Evolutionary conservation across 2,797 vertebrate genomes (phyloP), one percentile per base, ranked within the genome.

Genomic region (Eulemur coronatus): DNA sequence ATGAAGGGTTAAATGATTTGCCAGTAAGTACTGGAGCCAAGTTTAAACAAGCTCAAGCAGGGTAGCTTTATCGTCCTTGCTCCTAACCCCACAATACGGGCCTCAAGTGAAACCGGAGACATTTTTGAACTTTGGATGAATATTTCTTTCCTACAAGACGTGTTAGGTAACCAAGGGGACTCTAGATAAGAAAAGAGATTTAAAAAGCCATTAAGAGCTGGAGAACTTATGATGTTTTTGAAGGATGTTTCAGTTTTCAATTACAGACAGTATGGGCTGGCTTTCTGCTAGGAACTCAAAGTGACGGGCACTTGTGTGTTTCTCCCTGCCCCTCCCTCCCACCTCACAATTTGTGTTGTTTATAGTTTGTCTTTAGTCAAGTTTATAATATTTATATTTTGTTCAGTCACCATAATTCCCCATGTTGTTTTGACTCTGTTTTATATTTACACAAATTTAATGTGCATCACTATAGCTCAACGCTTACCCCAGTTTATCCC

Each of bases 381-480:
- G 46, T 50, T 72, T n/a, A 18, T n/a, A 4, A 5, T 13, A 5
- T 52, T 65, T 52, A 12, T n/a, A 3, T 63, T 48, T 52, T 33
- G 20, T 33, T 9, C 52, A 4, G n/a, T 80, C 46, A 2, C 50
- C 33, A 0, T 12, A n/a, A 14, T 57, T 41, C 9, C 30, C 20
- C 14, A 1, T 1, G 24, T 33, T 7, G 10, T 63, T 61, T n/a
- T 33, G 61, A 67, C 85, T 91, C 63, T 12, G 0, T 41, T 82
- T 33, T 1, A 1, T 33, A 1, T n/a, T 17, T 38, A 22, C 7
- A 0, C 22, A 38, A 38, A 35, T 76, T 46, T 38, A 13, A 9
- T 33, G 20, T 2, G 0, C 8, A 0, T 59, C 13, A 0, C 28
- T 6, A 0, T 17, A 1, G 28, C 4, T 15, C 4, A 1, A 5